phyloP scores from a whole-genome alignment of 2,797 vertebrate species.

The Rhinella marina region DNA sequence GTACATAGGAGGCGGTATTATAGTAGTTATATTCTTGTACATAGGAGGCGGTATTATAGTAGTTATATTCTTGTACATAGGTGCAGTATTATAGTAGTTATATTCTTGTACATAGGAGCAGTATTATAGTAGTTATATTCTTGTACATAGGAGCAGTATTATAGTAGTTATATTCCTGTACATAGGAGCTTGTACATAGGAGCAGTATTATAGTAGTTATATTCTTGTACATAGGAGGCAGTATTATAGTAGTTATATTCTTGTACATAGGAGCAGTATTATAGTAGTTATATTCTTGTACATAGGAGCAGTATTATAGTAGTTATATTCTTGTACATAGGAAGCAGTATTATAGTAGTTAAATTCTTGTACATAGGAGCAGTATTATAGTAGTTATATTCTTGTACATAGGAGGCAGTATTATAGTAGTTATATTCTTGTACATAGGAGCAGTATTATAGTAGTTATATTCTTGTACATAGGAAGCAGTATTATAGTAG shows the following conservation, averaged over 20 bases:
- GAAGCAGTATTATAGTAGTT: neutral
- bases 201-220: constrained; percentile 1
- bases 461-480: neutral
- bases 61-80: constrained; percentile 8
- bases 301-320: too few species aligned
- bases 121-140: constrained; percentile 13
- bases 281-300: too few species aligned
- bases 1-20: neutral
- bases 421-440: neutral
- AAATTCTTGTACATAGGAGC: neutral
- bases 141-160: constrained; percentile 7
- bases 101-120: constrained; percentile 3
- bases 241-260: too few species aligned
- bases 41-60: neutral
- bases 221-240: neutral
- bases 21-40: constrained; percentile 1
- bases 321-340: neutral
- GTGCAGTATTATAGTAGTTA: constrained; percentile 8
- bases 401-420: neutral
- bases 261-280: too few species aligned
- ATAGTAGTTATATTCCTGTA: constrained; percentile 3
- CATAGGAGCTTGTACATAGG: neutral
- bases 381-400: constrained; percentile 1
- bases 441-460: neutral
- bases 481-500: neutral